phyloP scores from a whole-genome alignment of 37 sponge, comb jelly and placozoan genomes.

The Bolinopsis microptera region DNA sequence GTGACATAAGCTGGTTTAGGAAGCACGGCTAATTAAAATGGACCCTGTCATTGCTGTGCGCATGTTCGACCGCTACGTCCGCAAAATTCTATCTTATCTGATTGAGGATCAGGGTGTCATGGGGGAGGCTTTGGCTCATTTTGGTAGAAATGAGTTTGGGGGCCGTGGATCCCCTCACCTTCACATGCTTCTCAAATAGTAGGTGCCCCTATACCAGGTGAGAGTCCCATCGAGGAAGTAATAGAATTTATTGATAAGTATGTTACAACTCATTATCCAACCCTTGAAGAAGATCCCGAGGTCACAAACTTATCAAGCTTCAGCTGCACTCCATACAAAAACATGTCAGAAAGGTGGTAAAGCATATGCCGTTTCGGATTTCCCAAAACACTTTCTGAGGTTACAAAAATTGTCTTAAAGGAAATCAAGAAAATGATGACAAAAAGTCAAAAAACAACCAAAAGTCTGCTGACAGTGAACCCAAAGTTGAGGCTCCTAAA shows the following conservation, averaged over 20 bases:
- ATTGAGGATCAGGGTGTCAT: neutral
- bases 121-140: neutral
- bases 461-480: neutral
- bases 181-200: neutral
- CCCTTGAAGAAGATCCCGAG: neutral
- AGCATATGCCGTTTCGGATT: neutral
- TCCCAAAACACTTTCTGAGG: neutral
- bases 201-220: neutral
- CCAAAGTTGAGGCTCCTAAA: neutral
- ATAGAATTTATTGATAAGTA: neutral
- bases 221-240: neutral
- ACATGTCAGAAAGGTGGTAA: neutral
- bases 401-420: neutral
- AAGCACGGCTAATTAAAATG: neutral
- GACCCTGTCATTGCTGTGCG: neutral
- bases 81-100: neutral
- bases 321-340: neutral
- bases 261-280: neutral
- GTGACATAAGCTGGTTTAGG: neutral
- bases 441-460: neutral
- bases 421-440: neutral
- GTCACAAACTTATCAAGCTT: neutral
- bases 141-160: neutral
- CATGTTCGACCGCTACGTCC: neutral
- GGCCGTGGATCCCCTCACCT: constrained; percentile 4